These are phyloP conservation scores for Nesometra sesokonis DNA, from an alignment of 35 echinoderm and acorn worm species.

Conservation along the genomic window DNA sequence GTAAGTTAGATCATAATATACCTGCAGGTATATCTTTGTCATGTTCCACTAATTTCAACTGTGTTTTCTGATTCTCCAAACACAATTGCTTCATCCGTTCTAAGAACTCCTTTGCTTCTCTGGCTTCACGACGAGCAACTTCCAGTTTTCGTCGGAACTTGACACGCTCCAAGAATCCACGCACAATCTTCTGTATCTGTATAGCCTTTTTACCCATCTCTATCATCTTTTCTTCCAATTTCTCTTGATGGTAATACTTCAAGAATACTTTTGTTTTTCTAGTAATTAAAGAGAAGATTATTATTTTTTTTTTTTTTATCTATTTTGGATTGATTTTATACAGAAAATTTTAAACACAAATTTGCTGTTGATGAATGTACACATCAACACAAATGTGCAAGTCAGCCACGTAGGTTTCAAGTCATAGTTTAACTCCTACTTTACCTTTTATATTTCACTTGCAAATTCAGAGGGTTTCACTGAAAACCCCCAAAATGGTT, in stretches of 20 bases:
- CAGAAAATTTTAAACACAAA: too few species aligned
- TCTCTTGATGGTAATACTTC: slow-evolving; percentile 96
- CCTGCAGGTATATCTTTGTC: slow-evolving; percentile 74
- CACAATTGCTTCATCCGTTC: slow-evolving; percentile 27
- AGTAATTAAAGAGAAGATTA: not conserved
- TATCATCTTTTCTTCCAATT: slow-evolving; percentile 69
- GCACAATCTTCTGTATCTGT: slow-evolving; percentile 63
- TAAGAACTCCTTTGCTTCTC: slow-evolving; percentile 41
- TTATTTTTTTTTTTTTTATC: not conserved
- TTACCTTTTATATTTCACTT: too few species aligned
- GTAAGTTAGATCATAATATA: too few species aligned
- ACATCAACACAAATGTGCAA: too few species aligned
- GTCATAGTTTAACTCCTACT: too few species aligned
- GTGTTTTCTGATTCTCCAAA: slow-evolving; percentile 44
- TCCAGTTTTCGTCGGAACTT: slow-evolving; percentile 23
- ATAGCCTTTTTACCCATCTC: slow-evolving; percentile 43
- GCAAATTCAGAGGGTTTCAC: too few species aligned
- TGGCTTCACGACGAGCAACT: slow-evolving; percentile 36
- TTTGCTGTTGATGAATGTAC: too few species aligned
- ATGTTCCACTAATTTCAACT: slow-evolving; percentile 37
- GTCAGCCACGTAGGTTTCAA: too few species aligned
- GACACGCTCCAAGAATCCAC: slow-evolving; percentile 66
- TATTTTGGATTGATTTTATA: too few species aligned
- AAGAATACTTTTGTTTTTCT: slow-evolving; percentile 98
- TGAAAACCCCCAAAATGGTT: too few species aligned